phyloP scores from a whole-genome alignment of 2,113 vertebrate species.

The Phrynocephalus versicolor region DNA sequence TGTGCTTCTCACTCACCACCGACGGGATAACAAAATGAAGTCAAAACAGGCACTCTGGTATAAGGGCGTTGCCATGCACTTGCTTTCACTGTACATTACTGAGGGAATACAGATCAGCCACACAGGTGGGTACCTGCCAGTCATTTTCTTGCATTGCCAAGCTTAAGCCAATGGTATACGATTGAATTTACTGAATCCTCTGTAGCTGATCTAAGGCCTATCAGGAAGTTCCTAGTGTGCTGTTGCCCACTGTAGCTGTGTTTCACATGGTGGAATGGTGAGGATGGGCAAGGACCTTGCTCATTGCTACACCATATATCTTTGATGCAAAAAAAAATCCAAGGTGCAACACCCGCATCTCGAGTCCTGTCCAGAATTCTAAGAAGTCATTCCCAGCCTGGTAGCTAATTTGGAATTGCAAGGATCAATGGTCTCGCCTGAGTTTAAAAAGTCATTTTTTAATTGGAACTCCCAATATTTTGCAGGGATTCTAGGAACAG shows the following conservation, averaged over 20 bases:
- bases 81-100: neutral
- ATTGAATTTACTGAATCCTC: neutral
- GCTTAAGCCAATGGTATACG: neutral
- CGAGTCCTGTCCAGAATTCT: neutral
- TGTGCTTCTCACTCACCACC: no score
- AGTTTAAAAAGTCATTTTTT: no score
- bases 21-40: no score
- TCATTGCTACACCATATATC: neutral
- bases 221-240: neutral
- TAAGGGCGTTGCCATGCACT: no score
- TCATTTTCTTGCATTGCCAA: neutral
- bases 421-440: neutral
- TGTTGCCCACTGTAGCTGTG: neutral
- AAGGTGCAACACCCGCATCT: neutral
- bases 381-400: neutral
- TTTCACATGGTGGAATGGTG: neutral
- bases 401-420: neutral
- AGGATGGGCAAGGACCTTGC: neutral
- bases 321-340: neutral
- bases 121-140: neutral
- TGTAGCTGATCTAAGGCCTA: neutral
- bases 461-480: no score
- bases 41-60: no score
- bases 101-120: neutral
- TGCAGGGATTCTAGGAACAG: no score